A percentile compares a stretch with the other conserved stretches of the same genome.
phyloP scores from a whole-genome alignment of 2,113 vertebrate genomes.

The Phasianus colchicus region DNA sequence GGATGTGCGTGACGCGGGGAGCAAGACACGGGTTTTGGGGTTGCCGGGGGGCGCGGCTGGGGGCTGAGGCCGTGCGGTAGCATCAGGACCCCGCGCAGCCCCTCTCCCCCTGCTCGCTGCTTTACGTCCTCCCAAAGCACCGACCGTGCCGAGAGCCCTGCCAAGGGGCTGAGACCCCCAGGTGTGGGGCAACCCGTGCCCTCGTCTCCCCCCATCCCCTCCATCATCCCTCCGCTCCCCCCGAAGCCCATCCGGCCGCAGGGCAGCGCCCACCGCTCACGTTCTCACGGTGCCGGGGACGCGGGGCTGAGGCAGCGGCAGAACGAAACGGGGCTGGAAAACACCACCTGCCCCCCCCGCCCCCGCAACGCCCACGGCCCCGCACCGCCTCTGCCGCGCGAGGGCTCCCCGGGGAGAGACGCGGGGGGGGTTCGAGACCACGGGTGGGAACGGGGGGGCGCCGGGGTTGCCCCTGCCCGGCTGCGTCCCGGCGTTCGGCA shows the following conservation, averaged over 20 bases:
- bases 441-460: no score
- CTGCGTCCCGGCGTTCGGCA: rapidly evolving
- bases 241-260: not conserved
- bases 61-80: rapidly evolving
- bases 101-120: not conserved
- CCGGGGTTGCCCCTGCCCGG: rapidly evolving
- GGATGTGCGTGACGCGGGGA: not conserved
- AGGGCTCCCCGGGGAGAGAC: not conserved
- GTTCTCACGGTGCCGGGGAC: not conserved
- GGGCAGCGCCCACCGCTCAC: not conserved
- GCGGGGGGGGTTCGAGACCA: not conserved
- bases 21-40: no score
- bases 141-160: rapidly evolving
- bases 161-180: not conserved
- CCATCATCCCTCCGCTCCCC: not conserved
- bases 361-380: not conserved
- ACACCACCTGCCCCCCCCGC: constrained; percentile 23
- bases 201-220: rapidly evolving
- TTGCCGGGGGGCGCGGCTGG: no score
- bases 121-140: not conserved
- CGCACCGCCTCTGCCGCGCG: not conserved
- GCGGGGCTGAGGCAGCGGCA: not conserved
- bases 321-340: not conserved
- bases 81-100: rapidly evolving
- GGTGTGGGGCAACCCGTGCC: not conserved